A percentile compares a stretch with the other conserved stretches of the same genome.
Conservation (phyloP, 2,888 invertebrate genomes). For the Alloplasta piceator region DNA sequence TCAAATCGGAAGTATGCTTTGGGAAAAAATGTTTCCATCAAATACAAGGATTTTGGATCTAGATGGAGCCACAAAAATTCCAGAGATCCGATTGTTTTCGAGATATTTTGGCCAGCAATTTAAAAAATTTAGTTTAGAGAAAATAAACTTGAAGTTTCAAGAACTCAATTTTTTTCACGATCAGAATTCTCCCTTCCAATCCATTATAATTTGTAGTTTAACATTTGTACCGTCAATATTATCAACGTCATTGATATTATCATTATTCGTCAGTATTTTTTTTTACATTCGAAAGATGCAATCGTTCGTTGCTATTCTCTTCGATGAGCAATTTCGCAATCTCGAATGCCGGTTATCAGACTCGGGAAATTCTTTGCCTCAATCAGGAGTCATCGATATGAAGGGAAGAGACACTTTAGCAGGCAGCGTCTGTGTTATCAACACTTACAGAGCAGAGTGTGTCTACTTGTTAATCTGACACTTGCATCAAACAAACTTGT, state of each 20-base stretch:
- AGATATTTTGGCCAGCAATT: no score
- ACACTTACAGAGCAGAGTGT: neutral
- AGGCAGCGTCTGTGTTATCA: slow-evolving; percentile 32
- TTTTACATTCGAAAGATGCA: neutral
- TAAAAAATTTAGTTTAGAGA: no score
- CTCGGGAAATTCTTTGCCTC: neutral
- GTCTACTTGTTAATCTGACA: slow-evolving; percentile 38
- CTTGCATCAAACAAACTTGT: slow-evolving; percentile 21
- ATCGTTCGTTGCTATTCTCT: slow-evolving; percentile 11
- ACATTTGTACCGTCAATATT: neutral
- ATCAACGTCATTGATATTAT: neutral
- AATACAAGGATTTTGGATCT: no score
- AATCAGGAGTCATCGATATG: slow-evolving; percentile 31
- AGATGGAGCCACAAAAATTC: no score
- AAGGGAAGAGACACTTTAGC: neutral
- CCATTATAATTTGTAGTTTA: no score
- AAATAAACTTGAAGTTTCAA: no score
- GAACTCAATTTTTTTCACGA: no score
- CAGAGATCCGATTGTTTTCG: no score
- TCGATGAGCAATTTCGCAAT: slow-evolving; percentile 27
- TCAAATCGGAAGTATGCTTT: no score
- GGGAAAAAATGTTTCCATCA: no score
- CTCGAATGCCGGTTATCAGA: slow-evolving; percentile 35
- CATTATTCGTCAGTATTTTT: neutral
- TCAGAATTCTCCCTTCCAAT: no score